phyloP scores from a whole-genome alignment of 2,888 invertebrate genomes.

The Cordilura impudica region DNA sequence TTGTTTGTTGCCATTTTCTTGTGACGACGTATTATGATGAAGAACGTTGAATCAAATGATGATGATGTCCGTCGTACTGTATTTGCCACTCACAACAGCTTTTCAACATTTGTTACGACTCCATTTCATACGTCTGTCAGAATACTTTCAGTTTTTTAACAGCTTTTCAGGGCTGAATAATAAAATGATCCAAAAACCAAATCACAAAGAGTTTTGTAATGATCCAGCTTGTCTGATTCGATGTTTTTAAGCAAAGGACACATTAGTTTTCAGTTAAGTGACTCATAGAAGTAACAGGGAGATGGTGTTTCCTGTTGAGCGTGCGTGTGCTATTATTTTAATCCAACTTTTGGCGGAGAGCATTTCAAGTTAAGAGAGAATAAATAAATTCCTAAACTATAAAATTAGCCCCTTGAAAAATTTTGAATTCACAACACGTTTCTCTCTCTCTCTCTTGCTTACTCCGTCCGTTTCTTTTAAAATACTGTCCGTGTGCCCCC shows the following conservation, averaged over 20 bases:
- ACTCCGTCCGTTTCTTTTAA: conserved; percentile 48
- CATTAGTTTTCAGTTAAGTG: conserved; percentile 46
- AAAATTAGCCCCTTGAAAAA: conserved; percentile 13
- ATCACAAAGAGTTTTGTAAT: conserved; percentile 40
- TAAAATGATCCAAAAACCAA: conserved; percentile 37
- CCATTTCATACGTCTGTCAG: conserved; percentile 46
- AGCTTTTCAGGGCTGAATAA: not conserved
- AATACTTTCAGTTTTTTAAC: conserved; percentile 2
- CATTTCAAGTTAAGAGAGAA: conserved; percentile 49
- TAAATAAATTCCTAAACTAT: not conserved
- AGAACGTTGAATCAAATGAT: conserved; percentile 65
- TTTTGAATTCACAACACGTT: not conserved
- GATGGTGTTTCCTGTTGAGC: conserved; percentile 26
- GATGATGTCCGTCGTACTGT: conserved; percentile 56
- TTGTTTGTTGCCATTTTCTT: conserved; percentile 59
- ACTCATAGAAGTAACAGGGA: conserved; percentile 20
- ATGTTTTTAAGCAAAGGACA: conserved; percentile 55
- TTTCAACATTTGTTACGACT: conserved; percentile 64
- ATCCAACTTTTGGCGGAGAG: conserved; percentile 60
- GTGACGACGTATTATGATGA: conserved; percentile 57
- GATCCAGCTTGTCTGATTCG: conserved; percentile 43
- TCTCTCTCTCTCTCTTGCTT: conserved; percentile 38
- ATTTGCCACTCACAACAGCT: conserved; percentile 54
- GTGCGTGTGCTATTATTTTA: conserved; percentile 34
- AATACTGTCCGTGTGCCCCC: conserved; percentile 63